Percentiles rank a stretch among this genome's conserved stretches.
Conservation (phyloP, 92 coral and sea anemone genomes). For the Palythoa heliodiscus region DNA sequence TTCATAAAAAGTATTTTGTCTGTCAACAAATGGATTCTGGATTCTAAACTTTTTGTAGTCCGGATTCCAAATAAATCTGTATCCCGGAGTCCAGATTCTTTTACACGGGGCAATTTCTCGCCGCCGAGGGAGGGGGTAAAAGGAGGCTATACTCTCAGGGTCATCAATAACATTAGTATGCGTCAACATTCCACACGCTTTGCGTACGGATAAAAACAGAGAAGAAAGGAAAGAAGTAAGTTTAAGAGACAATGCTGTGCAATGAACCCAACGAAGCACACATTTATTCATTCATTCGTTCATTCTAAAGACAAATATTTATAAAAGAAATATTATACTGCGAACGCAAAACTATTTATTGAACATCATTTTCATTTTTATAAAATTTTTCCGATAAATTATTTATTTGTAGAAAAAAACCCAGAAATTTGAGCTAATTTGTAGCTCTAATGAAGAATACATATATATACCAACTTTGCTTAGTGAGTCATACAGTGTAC, state of each 20-base stretch:
- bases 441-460: background rate
- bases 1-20: too few species aligned
- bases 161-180: too few species aligned
- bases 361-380: background rate
- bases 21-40: too few species aligned
- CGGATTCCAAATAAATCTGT: too few species aligned
- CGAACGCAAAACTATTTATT: background rate
- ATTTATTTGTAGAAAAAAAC: background rate
- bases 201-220: background rate
- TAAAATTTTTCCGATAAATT: background rate
- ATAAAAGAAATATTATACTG: background rate
- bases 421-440: constrained; percentile 9
- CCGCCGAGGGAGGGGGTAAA: too few species aligned
- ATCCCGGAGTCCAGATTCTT: too few species aligned
- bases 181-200: too few species aligned
- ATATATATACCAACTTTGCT: too few species aligned
- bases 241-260: background rate
- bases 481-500: too few species aligned
- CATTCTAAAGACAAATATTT: background rate
- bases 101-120: too few species aligned
- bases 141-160: too few species aligned
- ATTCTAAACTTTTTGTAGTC: too few species aligned
- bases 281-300: background rate
- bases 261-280: background rate
- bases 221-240: background rate